phyloP scores from a whole-genome alignment of 2,888 invertebrate genomes.

The Drosophila phalerata region DNA sequence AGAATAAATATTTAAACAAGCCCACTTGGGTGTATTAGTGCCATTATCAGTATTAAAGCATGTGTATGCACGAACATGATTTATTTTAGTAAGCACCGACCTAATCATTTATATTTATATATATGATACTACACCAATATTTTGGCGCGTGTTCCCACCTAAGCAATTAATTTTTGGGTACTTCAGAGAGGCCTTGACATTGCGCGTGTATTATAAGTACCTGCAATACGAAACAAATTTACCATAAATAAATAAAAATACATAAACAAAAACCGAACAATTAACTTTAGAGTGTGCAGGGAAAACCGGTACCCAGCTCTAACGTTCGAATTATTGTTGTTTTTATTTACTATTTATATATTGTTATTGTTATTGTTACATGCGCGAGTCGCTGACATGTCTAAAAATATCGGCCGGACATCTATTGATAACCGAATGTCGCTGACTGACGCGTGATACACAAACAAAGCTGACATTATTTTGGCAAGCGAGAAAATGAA shows the following conservation, averaged over 20 bases:
- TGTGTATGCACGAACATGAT: constrained; percentile 19
- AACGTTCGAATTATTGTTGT: constrained; percentile 27
- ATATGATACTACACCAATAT: constrained; percentile 11
- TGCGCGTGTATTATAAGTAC: constrained; percentile 45
- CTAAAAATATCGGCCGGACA: constrained; percentile 56
- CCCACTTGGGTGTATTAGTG: background rate
- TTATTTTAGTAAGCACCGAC: constrained; percentile 11
- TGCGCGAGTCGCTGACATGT: constrained; percentile 42
- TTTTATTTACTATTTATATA: constrained; percentile 12
- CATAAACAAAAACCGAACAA: background rate
- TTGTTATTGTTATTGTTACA: constrained; percentile 43
- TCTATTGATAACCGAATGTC: constrained; percentile 56
- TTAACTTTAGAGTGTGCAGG: constrained; percentile 25
- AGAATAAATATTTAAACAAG: background rate
- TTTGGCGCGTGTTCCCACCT: constrained; percentile 41
- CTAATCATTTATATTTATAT: constrained; percentile 9
- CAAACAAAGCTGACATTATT: constrained; percentile 37
- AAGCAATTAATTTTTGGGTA: constrained; percentile 19
- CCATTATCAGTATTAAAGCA: constrained; percentile 6
- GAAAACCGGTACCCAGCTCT: constrained; percentile 43
- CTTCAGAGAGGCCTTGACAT: constrained; percentile 40
- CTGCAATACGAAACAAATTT: constrained; percentile 30
- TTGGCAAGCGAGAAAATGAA: constrained; percentile 42
- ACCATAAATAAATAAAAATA: background rate
- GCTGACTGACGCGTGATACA: constrained; percentile 17